phyloP scores from a whole-genome alignment of 2,888 invertebrate species.

The Liodrosophila aerea region DNA sequence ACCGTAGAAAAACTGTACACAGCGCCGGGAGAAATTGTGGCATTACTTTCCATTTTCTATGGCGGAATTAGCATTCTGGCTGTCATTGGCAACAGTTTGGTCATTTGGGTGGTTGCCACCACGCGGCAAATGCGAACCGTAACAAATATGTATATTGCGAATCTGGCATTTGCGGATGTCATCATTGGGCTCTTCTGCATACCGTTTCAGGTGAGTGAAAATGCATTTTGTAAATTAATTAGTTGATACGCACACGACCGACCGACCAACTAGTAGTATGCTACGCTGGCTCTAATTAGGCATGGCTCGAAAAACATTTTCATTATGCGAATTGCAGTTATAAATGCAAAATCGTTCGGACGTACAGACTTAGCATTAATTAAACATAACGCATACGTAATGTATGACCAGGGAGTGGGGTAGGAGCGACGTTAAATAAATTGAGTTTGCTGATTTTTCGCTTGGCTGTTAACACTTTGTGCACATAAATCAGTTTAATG shows the following conservation, averaged over 20 bases:
- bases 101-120: conserved; percentile 92
- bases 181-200: conserved; percentile 93
- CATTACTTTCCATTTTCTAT: conserved; percentile 89
- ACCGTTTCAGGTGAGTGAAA: conserved; percentile 87
- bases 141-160: conserved; percentile 93
- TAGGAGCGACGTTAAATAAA: conserved; percentile 42
- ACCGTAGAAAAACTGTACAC: conserved; percentile 84
- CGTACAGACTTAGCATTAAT: conserved; percentile 34
- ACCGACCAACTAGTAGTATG: no score
- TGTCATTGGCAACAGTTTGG: conserved; percentile 91
- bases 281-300: conserved; percentile 19
- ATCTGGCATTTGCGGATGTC: conserved; percentile 92
- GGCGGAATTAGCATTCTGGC: conserved; percentile 91
- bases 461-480: conserved; percentile 53
- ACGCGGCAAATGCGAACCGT: conserved; percentile 91
- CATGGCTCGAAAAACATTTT: conserved; percentile 27
- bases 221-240: conserved; percentile 27
- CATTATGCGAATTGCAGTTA: conserved; percentile 32
- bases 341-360: conserved; percentile 21
- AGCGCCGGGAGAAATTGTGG: conserved; percentile 89
- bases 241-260: conserved; percentile 9
- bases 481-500: conserved; percentile 64
- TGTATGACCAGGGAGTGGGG: conserved; percentile 3
- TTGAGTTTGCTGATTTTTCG: conserved; percentile 45
- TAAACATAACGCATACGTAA: conserved; percentile 55